phyloP scores from a whole-genome alignment of 2,888 invertebrate species.

The Mesochorus sp. region DNA sequence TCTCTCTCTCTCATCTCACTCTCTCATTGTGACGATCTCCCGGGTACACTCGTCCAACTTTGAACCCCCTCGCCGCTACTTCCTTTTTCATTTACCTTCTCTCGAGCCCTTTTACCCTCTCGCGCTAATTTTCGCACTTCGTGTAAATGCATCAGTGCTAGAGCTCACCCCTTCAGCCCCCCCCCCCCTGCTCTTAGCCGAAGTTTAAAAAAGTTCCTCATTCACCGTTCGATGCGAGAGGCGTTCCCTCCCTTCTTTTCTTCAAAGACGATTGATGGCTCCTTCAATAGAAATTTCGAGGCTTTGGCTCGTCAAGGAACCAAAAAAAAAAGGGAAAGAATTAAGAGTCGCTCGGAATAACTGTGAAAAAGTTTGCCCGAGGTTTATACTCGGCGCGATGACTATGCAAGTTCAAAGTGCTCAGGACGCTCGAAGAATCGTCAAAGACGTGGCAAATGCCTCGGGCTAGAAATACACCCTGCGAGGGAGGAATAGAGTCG shows the following conservation, averaged over 20 bases:
- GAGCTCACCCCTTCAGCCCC: slow-evolving; percentile 80
- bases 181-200: slow-evolving; percentile 56
- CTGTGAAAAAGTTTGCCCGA: neutral
- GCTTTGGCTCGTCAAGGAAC: no score
- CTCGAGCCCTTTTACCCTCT: slow-evolving; percentile 18
- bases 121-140: slow-evolving; percentile 79
- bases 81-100: slow-evolving; percentile 54
- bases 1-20: slow-evolving; percentile 56
- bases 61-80: slow-evolving; percentile 66
- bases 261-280: no score
- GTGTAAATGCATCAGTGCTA: slow-evolving; percentile 80
- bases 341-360: neutral
- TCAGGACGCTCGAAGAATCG: slow-evolving; percentile 13
- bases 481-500: slow-evolving; percentile 1
- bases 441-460: slow-evolving; percentile 3
- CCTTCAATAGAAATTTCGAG: no score
- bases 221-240: no score
- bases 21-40: slow-evolving; percentile 58
- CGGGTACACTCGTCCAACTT: slow-evolving; percentile 66
- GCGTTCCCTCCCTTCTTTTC: no score
- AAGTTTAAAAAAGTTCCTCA: slow-evolving; percentile 14
- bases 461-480: neutral
- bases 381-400: neutral
- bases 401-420: neutral
- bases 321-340: no score